A percentile compares a stretch with the other conserved stretches of the same genome.
These are phyloP conservation scores for Tympanuchus pallidicinctus DNA, from an alignment of 2,113 vertebrate genomes.

Conservation along the genomic window DNA sequence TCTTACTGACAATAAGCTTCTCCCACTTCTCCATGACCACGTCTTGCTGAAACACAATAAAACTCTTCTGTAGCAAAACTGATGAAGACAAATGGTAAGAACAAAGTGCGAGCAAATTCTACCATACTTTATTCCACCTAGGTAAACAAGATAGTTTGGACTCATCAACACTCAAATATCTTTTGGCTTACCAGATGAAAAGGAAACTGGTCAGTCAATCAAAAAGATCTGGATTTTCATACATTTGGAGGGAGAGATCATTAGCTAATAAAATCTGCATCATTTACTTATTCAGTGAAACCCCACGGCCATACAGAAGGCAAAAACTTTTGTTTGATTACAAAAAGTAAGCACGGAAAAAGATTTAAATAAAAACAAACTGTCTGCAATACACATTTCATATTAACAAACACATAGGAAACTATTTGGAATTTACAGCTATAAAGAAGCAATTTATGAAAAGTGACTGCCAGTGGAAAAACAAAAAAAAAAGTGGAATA, in stretches of 20 bases:
- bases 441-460: slow-evolving; percentile 19
- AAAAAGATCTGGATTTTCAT: not conserved
- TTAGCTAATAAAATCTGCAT: not conserved
- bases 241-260: not conserved
- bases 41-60: not conserved
- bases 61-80: not conserved
- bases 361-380: not conserved
- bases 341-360: not conserved
- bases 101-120: not conserved
- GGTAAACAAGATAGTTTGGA: not conserved
- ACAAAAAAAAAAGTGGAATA: not conserved
- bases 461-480: not conserved
- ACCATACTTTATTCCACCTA: not conserved
- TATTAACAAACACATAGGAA: not conserved
- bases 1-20: not conserved
- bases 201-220: not conserved
- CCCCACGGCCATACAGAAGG: not conserved
- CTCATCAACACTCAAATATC: accelerated
- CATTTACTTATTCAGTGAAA: not conserved
- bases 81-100: not conserved
- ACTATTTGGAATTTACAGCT: slow-evolving; percentile 5
- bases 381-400: not conserved
- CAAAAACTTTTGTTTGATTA: not conserved
- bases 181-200: not conserved
- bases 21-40: not conserved